Percentiles rank a stretch among this genome's conserved stretches.
phyloP scores from a whole-genome alignment of 2,888 invertebrate genomes.

The Poecilobothrus nobilitatus region DNA sequence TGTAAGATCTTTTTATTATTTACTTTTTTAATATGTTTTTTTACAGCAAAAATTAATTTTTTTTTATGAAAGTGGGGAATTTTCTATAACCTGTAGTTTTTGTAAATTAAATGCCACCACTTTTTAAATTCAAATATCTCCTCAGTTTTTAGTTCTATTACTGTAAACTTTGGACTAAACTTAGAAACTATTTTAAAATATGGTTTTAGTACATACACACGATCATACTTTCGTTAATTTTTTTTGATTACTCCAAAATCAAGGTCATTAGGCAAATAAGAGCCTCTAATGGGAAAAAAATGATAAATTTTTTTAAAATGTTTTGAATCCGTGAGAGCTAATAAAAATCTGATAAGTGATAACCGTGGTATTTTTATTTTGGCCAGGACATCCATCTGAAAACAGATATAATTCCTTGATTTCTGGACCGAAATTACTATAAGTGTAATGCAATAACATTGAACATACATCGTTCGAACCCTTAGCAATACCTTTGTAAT shows the following conservation, averaged over 20 bases:
- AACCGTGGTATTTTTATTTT: constrained; percentile 7
- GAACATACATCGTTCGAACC: constrained; percentile 12
- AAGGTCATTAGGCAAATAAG: constrained; percentile 10
- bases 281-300: neutral
- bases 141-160: constrained; percentile 10
- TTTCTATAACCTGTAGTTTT: too few relatives aligned
- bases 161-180: constrained; percentile 8
- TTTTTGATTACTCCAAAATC: constrained; percentile 13
- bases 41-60: too few relatives aligned
- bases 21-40: too few relatives aligned
- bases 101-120: too few relatives aligned
- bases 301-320: too few relatives aligned
- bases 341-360: constrained; percentile 7
- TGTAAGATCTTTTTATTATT: too few relatives aligned
- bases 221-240: constrained; percentile 9
- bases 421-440: neutral
- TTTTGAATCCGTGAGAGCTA: constrained; percentile 8
- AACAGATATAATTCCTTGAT: constrained; percentile 11
- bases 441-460: constrained; percentile 9
- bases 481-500: constrained; percentile 22
- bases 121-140: constrained; percentile 9
- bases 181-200: neutral
- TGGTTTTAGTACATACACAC: neutral
- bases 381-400: constrained; percentile 11
- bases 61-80: too few relatives aligned